A percentile compares a stretch with the other conserved stretches of the same genome.
Conservation (phyloP, 2,888 invertebrate species). For the Chloromyia formosa region DNA sequence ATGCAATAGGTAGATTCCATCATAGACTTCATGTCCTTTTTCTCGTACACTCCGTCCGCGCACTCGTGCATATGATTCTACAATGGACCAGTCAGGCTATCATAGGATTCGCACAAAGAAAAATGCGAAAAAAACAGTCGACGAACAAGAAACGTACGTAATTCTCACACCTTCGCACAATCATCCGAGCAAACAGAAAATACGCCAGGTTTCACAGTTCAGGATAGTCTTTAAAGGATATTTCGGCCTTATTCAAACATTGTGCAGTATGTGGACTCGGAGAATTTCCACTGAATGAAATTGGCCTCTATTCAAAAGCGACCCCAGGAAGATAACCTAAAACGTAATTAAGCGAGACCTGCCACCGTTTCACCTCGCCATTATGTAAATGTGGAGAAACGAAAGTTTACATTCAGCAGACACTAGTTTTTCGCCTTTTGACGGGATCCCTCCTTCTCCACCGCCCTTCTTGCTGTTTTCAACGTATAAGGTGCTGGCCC, state of each 20-base stretch:
- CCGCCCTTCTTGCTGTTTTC: not conserved
- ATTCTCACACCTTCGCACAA: slow-evolving; percentile 40
- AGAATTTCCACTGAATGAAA: slow-evolving; percentile 29
- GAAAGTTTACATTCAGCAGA: slow-evolving; percentile 37
- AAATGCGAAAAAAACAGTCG: not conserved
- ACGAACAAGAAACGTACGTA: slow-evolving; percentile 23
- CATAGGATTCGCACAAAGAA: too few species aligned
- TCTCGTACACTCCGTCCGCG: not conserved
- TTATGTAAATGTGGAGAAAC: slow-evolving; percentile 29
- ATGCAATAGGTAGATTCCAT: not conserved
- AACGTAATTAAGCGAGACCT: slow-evolving; percentile 42
- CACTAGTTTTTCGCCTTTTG: slow-evolving; percentile 37
- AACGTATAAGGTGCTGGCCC: not conserved
- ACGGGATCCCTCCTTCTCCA: not conserved
- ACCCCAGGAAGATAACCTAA: slow-evolving; percentile 38
- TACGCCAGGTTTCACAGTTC: not conserved
- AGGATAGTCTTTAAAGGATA: slow-evolving; percentile 20
- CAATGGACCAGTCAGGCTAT: slow-evolving; percentile 11
- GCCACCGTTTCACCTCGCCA: slow-evolving; percentile 40
- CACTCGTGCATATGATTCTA: slow-evolving; percentile 25
- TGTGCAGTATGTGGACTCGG: not conserved
- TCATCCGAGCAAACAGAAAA: slow-evolving; percentile 8
- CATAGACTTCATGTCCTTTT: not conserved
- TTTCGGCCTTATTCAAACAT: not conserved
- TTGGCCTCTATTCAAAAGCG: slow-evolving; percentile 36